Evolutionary conservation across 2,113 vertebrate genomes (phyloP).

Genomic region (Sus scrofa): DNA sequence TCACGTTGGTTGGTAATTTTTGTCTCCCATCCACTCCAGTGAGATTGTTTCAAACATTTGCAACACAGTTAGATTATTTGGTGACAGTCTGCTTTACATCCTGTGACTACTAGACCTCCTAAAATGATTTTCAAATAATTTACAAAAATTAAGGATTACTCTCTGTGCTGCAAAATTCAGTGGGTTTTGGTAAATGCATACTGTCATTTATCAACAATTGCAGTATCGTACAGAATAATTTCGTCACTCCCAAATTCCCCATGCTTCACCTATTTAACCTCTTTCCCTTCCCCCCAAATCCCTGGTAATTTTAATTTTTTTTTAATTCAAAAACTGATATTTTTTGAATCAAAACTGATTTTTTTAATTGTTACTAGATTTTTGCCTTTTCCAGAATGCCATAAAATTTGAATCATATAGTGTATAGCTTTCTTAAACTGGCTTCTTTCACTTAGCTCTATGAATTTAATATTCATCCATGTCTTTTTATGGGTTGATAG

Average conservation of each 20-base stretch:
- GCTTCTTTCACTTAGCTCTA: not conserved
- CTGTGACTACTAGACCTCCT: not conserved
- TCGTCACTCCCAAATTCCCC: not conserved
- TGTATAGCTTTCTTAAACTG: not conserved
- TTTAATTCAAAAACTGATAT: no score
- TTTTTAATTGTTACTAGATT: not conserved
- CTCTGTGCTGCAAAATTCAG: not conserved
- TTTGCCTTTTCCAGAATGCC: not conserved
- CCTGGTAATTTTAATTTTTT: not conserved
- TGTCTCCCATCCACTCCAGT: not conserved
- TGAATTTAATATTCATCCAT: not conserved
- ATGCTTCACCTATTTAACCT: not conserved
- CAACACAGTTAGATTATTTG: not conserved
- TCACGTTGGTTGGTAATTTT: not conserved
- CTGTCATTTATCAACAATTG: not conserved
- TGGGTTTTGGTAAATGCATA: not conserved
- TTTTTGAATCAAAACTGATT: not conserved
- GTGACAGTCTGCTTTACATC: not conserved
- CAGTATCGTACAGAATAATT: not conserved
- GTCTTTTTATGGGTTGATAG: not conserved
- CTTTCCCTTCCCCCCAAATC: not conserved
- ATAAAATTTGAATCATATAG: not conserved
- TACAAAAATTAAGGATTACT: not conserved
- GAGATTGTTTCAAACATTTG: not conserved
- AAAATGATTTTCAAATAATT: slow-evolving; percentile 12